Evolutionary conservation across 2,113 vertebrate genomes (phyloP).

Genomic region (Plecotus auritus): DNA sequence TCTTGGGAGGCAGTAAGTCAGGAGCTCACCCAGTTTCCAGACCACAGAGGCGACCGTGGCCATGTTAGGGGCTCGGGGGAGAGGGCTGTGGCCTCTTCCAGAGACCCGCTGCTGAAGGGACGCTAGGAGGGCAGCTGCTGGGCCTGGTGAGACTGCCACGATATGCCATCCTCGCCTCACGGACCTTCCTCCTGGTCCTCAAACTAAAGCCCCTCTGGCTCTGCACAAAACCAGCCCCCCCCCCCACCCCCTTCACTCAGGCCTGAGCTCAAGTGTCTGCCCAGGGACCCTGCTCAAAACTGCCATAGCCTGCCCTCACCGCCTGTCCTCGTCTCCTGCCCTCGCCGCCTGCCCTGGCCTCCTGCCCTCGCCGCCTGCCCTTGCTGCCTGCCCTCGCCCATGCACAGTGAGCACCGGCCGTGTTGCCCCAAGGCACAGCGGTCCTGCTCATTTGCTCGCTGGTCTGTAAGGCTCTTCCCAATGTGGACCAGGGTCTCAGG

Average conservation of each 20-base stretch:
- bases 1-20: background rate
- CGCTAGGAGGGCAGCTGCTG: background rate
- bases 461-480: background rate
- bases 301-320: background rate
- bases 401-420: background rate
- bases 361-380: too few species aligned
- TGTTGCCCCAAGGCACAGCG: background rate
- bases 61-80: background rate
- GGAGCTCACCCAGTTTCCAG: background rate
- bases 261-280: background rate
- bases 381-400: background rate
- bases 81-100: background rate
- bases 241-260: background rate
- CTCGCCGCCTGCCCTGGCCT: background rate
- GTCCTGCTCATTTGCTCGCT: background rate
- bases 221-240: background rate
- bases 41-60: fast-evolving
- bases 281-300: background rate
- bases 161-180: fast-evolving
- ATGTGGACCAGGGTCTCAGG: background rate
- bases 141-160: background rate
- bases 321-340: background rate
- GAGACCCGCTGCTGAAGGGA: background rate
- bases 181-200: background rate
- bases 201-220: background rate